phyloP scores from a whole-genome alignment of 2,888 invertebrate genomes.

The Tetrapedia diversipes region DNA sequence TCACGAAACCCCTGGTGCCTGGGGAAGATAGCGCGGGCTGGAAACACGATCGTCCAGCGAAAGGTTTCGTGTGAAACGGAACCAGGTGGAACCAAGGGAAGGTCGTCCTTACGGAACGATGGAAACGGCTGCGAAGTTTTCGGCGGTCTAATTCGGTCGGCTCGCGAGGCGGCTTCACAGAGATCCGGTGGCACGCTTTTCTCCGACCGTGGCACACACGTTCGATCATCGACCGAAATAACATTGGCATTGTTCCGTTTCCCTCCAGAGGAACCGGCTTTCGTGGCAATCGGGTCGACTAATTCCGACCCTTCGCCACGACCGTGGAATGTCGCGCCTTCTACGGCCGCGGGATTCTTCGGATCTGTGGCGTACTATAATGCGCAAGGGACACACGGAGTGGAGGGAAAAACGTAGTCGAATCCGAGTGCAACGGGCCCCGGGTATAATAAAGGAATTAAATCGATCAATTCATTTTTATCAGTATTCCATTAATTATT shows the following conservation, averaged over 20 bases:
- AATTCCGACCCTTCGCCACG: slow-evolving; percentile 62
- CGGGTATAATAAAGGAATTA: too few relatives aligned
- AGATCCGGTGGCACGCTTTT: slow-evolving; percentile 71
- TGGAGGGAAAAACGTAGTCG: too few relatives aligned
- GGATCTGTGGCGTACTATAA: too few relatives aligned
- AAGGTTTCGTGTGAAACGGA: slow-evolving; percentile 22
- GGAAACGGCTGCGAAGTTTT: slow-evolving; percentile 45
- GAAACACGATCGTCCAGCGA: background rate
- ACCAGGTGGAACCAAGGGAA: slow-evolving; percentile 48
- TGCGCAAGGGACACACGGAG: too few relatives aligned
- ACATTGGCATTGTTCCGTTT: slow-evolving; percentile 81
- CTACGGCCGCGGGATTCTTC: slow-evolving; percentile 30
- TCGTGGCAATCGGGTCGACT: slow-evolving; percentile 66
- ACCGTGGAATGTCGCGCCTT: slow-evolving; percentile 47
- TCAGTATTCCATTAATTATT: too few relatives aligned
- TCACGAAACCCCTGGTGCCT: too few relatives aligned
- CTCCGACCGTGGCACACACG: slow-evolving; percentile 77
- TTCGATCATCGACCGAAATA: slow-evolving; percentile 81
- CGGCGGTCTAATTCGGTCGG: slow-evolving; percentile 72
- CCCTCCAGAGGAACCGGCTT: slow-evolving; percentile 69
- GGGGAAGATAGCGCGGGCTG: too few relatives aligned
- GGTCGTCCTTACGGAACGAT: slow-evolving; percentile 48
- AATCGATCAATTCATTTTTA: too few relatives aligned
- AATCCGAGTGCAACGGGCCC: too few relatives aligned
- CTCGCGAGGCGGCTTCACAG: slow-evolving; percentile 62